Percentiles rank a stretch among this genome's conserved stretches.
phyloP scores from a whole-genome alignment of 2,888 invertebrate species.

The Amblyteles armatorius region DNA sequence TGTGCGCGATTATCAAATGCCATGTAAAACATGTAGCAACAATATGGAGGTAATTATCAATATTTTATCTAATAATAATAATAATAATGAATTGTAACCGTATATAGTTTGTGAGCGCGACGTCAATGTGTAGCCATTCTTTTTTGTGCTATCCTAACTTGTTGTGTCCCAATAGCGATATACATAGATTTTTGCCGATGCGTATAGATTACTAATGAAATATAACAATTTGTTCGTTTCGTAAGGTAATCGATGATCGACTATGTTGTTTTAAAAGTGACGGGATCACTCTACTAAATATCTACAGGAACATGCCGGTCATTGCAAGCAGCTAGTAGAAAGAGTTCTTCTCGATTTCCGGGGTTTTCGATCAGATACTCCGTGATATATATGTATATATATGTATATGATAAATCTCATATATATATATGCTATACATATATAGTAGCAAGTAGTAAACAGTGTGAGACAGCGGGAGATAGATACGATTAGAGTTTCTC shows the following conservation, averaged over 20 bases:
- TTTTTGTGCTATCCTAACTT: constrained; percentile 35
- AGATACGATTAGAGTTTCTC: constrained; percentile 43
- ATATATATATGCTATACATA: constrained; percentile 28
- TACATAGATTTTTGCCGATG: constrained; percentile 27
- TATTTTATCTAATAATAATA: constrained; percentile 35
- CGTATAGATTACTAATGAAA: constrained; percentile 7
- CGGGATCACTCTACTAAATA: constrained; percentile 69
- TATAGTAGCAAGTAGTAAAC: constrained; percentile 33
- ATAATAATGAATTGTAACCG: constrained; percentile 33
- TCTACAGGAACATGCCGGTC: constrained; percentile 84
- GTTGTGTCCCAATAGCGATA: constrained; percentile 30
- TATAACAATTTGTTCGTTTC: constrained; percentile 36
- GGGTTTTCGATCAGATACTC: constrained; percentile 50
- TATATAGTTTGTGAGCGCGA: constrained; percentile 33
- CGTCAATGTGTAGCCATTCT: constrained; percentile 42
- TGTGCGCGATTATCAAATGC: constrained; percentile 47
- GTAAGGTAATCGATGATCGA: constrained; percentile 70
- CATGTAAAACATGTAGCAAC: constrained; percentile 36
- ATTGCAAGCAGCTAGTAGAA: constrained; percentile 81
- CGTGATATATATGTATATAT: constrained; percentile 31
- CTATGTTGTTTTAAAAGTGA: constrained; percentile 67
- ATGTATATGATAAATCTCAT: background rate
- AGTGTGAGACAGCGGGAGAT: constrained; percentile 41
- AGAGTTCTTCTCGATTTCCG: constrained; percentile 61
- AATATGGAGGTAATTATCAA: background rate